Evolutionary conservation across 2,113 vertebrate genomes (phyloP).

Genomic region (Calonectris borealis): DNA sequence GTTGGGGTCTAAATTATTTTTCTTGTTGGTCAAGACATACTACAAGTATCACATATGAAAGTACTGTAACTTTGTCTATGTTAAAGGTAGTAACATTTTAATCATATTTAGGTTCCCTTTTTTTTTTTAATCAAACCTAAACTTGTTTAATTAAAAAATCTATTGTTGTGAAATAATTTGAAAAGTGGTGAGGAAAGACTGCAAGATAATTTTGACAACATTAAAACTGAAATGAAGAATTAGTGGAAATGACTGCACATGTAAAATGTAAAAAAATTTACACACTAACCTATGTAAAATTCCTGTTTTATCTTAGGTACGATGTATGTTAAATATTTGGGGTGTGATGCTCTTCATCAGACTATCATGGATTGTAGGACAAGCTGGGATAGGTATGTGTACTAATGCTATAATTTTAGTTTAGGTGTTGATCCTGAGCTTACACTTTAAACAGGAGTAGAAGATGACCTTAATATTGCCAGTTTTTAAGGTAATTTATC

Average conservation of each 20-base stretch:
- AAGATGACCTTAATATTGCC: not conserved
- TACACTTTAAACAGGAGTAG: not conserved
- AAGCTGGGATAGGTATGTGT: conserved; percentile 92
- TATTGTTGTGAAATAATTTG: not conserved
- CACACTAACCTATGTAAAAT: not conserved
- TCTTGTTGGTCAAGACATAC: not conserved
- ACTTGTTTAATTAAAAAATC: not conserved
- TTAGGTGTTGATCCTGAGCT: not conserved
- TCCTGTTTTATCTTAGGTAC: conserved; percentile 80
- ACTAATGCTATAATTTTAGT: not conserved
- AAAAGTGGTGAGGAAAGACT: not conserved
- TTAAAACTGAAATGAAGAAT: not conserved
- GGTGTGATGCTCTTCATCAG: conserved; percentile 99
- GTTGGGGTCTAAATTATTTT: not conserved
- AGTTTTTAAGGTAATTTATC: not conserved
- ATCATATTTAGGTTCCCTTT: not conserved
- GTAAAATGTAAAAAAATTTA: not conserved
- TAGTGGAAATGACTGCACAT: not conserved
- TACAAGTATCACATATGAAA: not conserved
- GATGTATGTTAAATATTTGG: conserved; percentile 99
- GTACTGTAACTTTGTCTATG: not conserved
- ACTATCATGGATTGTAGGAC: conserved; percentile 97
- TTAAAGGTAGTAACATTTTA: not conserved
- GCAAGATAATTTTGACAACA: not conserved
- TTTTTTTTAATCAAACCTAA: not conserved